Base-by-base conservation (phyloP, 2,797 vertebrate species). In the Lacerta bilineata region DNA sequence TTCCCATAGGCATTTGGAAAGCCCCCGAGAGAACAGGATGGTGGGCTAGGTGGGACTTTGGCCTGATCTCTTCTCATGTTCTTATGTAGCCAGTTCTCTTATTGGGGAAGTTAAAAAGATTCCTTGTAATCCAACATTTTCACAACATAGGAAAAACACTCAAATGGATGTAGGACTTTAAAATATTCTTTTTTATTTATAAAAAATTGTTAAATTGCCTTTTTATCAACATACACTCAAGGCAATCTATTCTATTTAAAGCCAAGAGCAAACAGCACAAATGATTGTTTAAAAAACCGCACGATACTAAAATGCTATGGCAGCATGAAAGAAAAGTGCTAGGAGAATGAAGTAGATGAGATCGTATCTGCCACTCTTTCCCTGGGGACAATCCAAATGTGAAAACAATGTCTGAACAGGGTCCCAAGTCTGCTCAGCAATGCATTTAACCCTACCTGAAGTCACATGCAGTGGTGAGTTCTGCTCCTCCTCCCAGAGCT, bases 401-500 rank as follows among this genome's bases (percentile, higher is more conserved):
- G 15, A 17, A 79, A 86, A 71, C 9, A 79, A 50, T n/a, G 36
- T 59, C n/a, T 71, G 46, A 23, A 33, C n/a, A 17, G 55, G 6
- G 50, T 0, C 0, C 1, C 25, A 43, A 25, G 83, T 46, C 39
- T 78, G 72, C 23, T 87, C 66, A 85, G 61, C 11, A 64, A 46
- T 61, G 13, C 15, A 69, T 79, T 84, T 83, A 13, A 76, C n/a
- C 95, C 90, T 94, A 99, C 99, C 99, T 99, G 96, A 99, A 99
- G 96, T 99, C 99, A 91, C 98, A 99, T 4, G 98, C 98, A 3
- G 98, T 99, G 55, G 96, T 96, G 88, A 99, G 92, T 92, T 99
- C 99, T 83, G 99, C 97, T 46, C 99, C 99, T 92, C 99, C 99
- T 87, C 99, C 99, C 72, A 99, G 64, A 0, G 99, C 99, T 91